These are phyloP conservation scores for Mythimna impura DNA, from an alignment of 2,888 invertebrate species.

Conservation along the genomic window DNA sequence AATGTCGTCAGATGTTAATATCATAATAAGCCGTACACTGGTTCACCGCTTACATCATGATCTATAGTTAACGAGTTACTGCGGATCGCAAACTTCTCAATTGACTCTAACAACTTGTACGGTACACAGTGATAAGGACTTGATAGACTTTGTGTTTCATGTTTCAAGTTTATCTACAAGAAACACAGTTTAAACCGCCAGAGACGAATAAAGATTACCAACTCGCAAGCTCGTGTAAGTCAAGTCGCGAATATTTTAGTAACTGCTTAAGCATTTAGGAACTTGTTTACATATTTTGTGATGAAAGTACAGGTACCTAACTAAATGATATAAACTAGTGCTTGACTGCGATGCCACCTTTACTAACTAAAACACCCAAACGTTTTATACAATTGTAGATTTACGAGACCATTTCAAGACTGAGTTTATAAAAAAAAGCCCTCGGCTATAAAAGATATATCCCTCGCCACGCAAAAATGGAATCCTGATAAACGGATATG, in stretches of 20 bases:
- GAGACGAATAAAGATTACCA: slow-evolving; percentile 37
- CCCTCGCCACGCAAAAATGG: background rate
- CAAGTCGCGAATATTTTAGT: slow-evolving; percentile 25
- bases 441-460: background rate
- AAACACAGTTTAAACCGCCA: slow-evolving; percentile 41
- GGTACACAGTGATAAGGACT: slow-evolving; percentile 51
- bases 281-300: background rate
- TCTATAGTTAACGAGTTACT: slow-evolving; percentile 33
- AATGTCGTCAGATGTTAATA: slow-evolving; percentile 35
- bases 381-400: background rate
- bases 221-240: slow-evolving; percentile 26
- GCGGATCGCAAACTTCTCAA: slow-evolving; percentile 40
- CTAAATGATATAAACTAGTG: background rate
- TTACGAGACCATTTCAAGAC: background rate
- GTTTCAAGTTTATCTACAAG: slow-evolving; percentile 38
- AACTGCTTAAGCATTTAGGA: slow-evolving; percentile 25
- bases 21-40: slow-evolving; percentile 19
- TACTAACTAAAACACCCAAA: background rate
- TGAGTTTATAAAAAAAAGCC: background rate
- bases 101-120: slow-evolving; percentile 44
- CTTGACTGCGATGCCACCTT: too few relatives aligned
- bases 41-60: slow-evolving; percentile 8
- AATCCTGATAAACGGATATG: slow-evolving; percentile 15
- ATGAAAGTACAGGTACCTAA: background rate
- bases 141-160: slow-evolving; percentile 45